Evolutionary conservation across 2,113 vertebrate genomes (phyloP).

Genomic region (Pagrus major): DNA sequence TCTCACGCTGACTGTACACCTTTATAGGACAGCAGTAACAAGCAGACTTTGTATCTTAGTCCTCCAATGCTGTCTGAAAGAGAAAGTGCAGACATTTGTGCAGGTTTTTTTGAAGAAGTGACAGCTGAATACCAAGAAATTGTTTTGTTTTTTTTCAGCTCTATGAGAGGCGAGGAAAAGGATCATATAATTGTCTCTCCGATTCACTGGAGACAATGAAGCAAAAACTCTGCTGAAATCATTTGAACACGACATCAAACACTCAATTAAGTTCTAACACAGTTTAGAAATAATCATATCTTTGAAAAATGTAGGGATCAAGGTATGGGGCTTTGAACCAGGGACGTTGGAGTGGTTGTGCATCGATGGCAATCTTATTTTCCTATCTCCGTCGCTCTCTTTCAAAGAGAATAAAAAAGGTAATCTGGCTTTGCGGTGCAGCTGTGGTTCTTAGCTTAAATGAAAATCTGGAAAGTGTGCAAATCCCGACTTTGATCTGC

Average conservation of each 20-base stretch:
- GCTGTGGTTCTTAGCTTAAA: constrained; percentile 67
- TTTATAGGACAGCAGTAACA: constrained; percentile 10
- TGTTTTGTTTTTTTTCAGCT: not conserved
- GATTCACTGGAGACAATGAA: constrained; percentile 25
- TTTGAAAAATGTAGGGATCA: constrained; percentile 38
- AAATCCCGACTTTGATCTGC: constrained; percentile 80
- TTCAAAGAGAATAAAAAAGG: constrained; percentile 74
- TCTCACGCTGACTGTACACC: constrained; percentile 23
- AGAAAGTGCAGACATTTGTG: constrained; percentile 15
- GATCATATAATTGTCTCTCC: not conserved
- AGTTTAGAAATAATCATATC: constrained; percentile 53
- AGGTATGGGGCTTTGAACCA: constrained; percentile 59
- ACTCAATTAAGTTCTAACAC: constrained; percentile 58
- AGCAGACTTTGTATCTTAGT: constrained; percentile 11
- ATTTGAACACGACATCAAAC: constrained; percentile 62
- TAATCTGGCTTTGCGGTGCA: constrained; percentile 71
- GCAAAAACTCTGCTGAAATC: constrained; percentile 27
- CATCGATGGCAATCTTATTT: constrained; percentile 54
- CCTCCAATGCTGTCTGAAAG: not conserved
- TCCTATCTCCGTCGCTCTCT: constrained; percentile 28
- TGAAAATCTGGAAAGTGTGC: constrained; percentile 71
- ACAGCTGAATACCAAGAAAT: not conserved
- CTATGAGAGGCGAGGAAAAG: not conserved
- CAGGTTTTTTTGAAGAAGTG: constrained; percentile 17
- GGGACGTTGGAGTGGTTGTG: constrained; percentile 44